Percentiles rank a stretch among this genome's conserved stretches.
Conservation (phyloP, 2,113 vertebrate genomes). For the Chaetura pelagica region DNA sequence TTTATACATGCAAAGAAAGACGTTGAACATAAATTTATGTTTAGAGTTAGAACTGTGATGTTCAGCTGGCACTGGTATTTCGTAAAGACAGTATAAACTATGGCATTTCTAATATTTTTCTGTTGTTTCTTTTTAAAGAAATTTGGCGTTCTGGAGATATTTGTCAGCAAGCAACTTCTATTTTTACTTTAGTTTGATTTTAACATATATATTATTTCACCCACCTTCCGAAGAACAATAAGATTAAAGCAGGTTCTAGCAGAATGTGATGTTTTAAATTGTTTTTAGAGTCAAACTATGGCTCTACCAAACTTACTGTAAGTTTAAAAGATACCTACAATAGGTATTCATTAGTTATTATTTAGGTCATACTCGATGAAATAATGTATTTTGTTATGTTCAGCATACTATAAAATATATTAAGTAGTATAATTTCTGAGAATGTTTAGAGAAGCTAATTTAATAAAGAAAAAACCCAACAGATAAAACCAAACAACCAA, state of each 20-base stretch:
- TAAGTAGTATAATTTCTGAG: neutral
- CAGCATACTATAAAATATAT: neutral
- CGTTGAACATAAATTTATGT: neutral
- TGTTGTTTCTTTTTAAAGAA: neutral
- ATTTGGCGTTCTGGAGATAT: neutral
- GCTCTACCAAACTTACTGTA: neutral
- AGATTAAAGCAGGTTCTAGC: neutral
- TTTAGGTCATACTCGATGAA: neutral
- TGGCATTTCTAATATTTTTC: neutral
- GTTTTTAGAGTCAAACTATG: neutral
- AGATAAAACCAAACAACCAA: too few relatives aligned
- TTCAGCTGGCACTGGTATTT: neutral
- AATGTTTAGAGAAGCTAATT: neutral
- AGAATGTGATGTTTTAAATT: neutral
- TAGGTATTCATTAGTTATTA: neutral
- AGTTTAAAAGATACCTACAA: neutral
- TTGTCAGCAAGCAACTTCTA: neutral
- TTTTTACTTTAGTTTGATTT: neutral
- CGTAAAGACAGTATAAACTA: neutral
- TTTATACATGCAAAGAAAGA: neutral
- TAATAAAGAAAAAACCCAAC: neutral
- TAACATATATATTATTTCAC: neutral
- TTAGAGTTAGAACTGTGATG: neutral
- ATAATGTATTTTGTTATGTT: neutral
- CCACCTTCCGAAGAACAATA: neutral